Evolutionary conservation across 2,888 invertebrate species (phyloP).

Genomic region (Cyclophora punctaria): DNA sequence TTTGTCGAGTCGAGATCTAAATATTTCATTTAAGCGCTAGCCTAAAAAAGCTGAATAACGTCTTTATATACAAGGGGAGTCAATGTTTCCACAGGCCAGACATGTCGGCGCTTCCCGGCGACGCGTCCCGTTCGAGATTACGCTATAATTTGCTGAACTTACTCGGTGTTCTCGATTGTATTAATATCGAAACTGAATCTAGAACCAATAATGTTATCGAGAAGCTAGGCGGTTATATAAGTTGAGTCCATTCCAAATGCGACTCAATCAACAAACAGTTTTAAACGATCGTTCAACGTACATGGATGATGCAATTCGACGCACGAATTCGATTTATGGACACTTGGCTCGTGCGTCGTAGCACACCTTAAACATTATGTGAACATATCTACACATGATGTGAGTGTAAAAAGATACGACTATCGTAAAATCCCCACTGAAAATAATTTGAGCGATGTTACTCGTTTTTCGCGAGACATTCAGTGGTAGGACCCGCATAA

Average conservation of each 20-base stretch:
- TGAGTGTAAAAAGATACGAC: conserved; percentile 72
- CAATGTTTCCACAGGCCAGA: conserved; percentile 54
- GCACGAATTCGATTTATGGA: conserved; percentile 68
- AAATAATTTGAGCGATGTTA: conserved; percentile 73
- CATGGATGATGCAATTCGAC: conserved; percentile 45
- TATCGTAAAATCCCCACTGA: conserved; percentile 69
- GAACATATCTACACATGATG: conserved; percentile 67
- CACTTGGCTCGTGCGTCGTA: conserved; percentile 52
- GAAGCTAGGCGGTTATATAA: neutral
- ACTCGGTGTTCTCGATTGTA: conserved; percentile 50
- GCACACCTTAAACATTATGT: conserved; percentile 63
- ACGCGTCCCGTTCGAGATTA: conserved; percentile 42
- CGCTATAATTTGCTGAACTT: conserved; percentile 48
- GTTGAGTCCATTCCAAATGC: neutral
- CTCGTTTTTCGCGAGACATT: conserved; percentile 67
- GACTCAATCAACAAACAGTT: conserved; percentile 2
- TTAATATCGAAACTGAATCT: conserved; percentile 16
- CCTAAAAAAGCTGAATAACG: conserved; percentile 14
- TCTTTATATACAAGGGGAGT: conserved; percentile 42
- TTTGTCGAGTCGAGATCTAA: conserved; percentile 1
- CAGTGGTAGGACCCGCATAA: conserved; percentile 67
- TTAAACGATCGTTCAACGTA: conserved; percentile 12
- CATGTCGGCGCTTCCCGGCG: conserved; percentile 47
- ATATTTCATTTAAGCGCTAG: conserved; percentile 10
- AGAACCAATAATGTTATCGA: conserved; percentile 6